These are phyloP conservation scores for Sorex maritimensis DNA, from an alignment of 2,797 vertebrate genomes.

Conservation along the genomic window DNA sequence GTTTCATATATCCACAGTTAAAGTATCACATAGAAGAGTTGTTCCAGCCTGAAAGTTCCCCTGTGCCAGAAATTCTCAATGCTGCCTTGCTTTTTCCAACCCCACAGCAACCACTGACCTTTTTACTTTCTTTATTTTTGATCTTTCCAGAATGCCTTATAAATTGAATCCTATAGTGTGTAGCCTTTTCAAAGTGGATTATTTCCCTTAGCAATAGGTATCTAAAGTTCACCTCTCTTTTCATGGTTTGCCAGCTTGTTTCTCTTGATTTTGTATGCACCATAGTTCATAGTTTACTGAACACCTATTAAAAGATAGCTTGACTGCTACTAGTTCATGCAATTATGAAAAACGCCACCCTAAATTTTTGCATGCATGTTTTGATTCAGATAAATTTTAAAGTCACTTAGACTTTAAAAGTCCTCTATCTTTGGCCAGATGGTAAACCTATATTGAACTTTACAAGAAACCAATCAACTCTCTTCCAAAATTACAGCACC, in stretches of 20 bases:
- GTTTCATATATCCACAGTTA: not conserved
- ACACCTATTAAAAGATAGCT: not conserved
- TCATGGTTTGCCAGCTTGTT: conserved; percentile 12
- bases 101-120: too few relatives aligned
- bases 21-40: not conserved
- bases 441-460: conserved; percentile 15
- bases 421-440: not conserved
- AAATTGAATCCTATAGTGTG: not conserved
- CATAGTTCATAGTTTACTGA: not conserved
- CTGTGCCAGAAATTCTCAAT: not conserved
- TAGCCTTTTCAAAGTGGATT: not conserved
- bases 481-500: not conserved
- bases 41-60: not conserved
- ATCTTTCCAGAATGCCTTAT: not conserved
- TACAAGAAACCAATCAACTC: not conserved
- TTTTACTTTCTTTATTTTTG: not conserved
- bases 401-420: not conserved
- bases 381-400: not conserved
- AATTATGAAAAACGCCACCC: not conserved
- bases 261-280: not conserved
- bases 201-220: not conserved
- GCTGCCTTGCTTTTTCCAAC: not conserved
- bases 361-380: not conserved
- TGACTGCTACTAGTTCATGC: not conserved
- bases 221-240: conserved; percentile 11